Evolutionary conservation across 2,888 invertebrate species (phyloP), one percentile per base, ranked within the genome.

Genomic region (Ochropleura plecta): DNA sequence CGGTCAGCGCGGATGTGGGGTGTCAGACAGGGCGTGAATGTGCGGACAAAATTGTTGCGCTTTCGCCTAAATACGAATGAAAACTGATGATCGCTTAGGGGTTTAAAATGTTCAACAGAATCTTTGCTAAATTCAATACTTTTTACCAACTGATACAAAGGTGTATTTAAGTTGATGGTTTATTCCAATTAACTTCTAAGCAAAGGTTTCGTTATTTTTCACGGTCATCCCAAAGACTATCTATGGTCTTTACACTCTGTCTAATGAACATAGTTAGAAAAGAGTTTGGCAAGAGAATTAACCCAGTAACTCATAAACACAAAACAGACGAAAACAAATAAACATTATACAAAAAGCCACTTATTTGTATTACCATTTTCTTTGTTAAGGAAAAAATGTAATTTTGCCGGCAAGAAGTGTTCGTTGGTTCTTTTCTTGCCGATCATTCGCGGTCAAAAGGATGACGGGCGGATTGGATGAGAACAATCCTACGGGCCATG

Each of bases 401-500:
- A 88, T 90, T 85, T 88, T 86, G 83, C 65, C 73, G 51, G 83
- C 69, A 83, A 88, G 84, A 84, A 83, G 70, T 85, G 76, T 78
- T 80, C 77, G 73, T 63, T 78, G 80, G 76, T 63, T 79, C 78
- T 73, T 82, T 90, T 90, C 85, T 84, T 82, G 84, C 86, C 64
- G 84, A 88, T 90, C 89, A 89, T 83, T 82, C 63, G 80, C 78
- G 86, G 88, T 87, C 86, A 86, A 86, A 83, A 75, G 77, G 74
- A 81, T 89, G 88, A 88, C 85, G 69, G 57, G 79, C 72, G 62
- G 20, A 76, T 77, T 68, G 65, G 65, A 40, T 42, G 71, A 78
- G 78, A 86, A 87, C 83, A 87, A 89, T 88, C 75, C 88, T 62
- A 81, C 83, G 80, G 83, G 88, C 82, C 88, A 79, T 92, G 92